Percentiles rank a stretch among this genome's conserved stretches.
These are phyloP conservation scores for Aphodius sticticus DNA, from an alignment of 2,888 invertebrate genomes.

Conservation along the genomic window DNA sequence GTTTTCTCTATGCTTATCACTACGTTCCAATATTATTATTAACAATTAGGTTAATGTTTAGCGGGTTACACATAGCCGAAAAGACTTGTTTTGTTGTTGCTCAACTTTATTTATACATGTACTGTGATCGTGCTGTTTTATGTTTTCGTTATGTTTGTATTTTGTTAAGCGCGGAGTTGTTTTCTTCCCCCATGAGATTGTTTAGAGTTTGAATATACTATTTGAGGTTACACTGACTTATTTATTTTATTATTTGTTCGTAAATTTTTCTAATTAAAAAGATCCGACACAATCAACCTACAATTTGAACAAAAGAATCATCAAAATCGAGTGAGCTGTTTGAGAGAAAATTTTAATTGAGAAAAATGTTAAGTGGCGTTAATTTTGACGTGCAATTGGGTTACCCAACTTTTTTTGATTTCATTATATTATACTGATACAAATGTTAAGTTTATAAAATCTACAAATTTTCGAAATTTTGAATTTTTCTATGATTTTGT, in stretches of 20 bases:
- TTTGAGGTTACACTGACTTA: neutral
- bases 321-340: too few species aligned
- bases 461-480: too few species aligned
- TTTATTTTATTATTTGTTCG: neutral
- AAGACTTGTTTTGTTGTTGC: slow-evolving; percentile 20
- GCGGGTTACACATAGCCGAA: neutral
- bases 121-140: slow-evolving; percentile 37
- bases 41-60: slow-evolving; percentile 6
- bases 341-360: too few species aligned
- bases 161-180: slow-evolving; percentile 9
- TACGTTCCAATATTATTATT: slow-evolving; percentile 15
- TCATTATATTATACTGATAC: too few species aligned
- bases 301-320: too few species aligned
- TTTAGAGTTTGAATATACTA: neutral
- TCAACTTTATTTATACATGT: slow-evolving; percentile 32
- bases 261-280: neutral
- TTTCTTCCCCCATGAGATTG: neutral
- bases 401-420: too few species aligned
- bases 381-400: too few species aligned
- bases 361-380: too few species aligned
- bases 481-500: too few species aligned
- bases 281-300: neutral
- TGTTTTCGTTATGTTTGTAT: slow-evolving; percentile 14
- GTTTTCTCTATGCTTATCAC: slow-evolving; percentile 11
- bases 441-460: too few species aligned